Evolutionary conservation across 2,797 vertebrate species (phyloP).

Genomic region (Microctenopoma steveboyesi): DNA sequence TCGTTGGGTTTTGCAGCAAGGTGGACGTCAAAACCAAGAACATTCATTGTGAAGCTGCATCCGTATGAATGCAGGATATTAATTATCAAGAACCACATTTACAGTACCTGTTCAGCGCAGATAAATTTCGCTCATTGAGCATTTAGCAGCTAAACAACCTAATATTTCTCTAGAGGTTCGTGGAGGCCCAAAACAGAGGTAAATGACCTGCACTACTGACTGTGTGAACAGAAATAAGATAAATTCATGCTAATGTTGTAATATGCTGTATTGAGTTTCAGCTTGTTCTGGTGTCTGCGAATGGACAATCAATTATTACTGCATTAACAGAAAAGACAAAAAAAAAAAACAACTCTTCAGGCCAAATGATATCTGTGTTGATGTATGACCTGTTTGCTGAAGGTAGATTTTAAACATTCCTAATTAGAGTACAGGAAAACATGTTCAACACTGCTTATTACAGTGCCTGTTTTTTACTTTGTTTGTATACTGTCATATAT

Average conservation of each 20-base stretch:
- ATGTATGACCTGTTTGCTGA: too few species aligned
- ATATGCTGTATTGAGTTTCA: background rate
- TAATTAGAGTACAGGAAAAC: background rate
- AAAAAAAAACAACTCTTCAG: too few species aligned
- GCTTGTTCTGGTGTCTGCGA: background rate
- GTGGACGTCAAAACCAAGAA: background rate
- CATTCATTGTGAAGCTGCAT: background rate
- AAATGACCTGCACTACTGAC: too few species aligned
- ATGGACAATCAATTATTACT: background rate
- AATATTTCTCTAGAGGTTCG: too few species aligned
- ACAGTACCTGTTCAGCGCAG: too few species aligned
- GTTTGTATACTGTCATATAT: background rate
- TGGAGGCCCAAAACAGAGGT: too few species aligned
- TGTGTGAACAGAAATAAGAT: too few species aligned
- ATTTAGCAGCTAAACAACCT: too few species aligned
- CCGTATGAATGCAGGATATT: background rate
- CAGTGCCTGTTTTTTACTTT: background rate
- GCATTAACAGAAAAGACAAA: too few species aligned
- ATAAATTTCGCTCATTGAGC: too few species aligned
- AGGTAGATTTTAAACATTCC: too few species aligned
- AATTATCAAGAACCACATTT: background rate
- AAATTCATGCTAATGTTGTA: conserved; percentile 6
- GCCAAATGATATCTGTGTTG: too few species aligned
- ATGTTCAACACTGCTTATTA: background rate
- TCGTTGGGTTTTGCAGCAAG: background rate